Percentiles rank a stretch among this genome's conserved stretches.
phyloP scores from a whole-genome alignment of 2,888 invertebrate genomes.

The Heliconius charithonia region DNA sequence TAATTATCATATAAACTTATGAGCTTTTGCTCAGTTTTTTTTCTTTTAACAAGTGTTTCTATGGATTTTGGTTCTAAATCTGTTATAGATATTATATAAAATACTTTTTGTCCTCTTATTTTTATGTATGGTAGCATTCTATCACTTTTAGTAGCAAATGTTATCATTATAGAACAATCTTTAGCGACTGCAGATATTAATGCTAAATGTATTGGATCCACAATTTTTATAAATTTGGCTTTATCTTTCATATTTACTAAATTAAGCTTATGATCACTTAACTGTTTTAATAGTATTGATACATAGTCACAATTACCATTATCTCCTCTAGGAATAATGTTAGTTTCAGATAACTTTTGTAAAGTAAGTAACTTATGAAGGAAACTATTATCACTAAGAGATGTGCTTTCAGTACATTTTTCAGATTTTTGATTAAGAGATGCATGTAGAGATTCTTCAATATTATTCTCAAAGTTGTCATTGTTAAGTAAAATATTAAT shows the following conservation, averaged over 20 bases:
- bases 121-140: conserved; percentile 57
- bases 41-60: conserved; percentile 64
- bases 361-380: conserved; percentile 61
- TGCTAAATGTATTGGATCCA: conserved; percentile 57
- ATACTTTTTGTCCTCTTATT: conserved; percentile 67
- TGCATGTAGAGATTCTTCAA: conserved; percentile 44
- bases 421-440: conserved; percentile 30
- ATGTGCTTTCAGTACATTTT: conserved; percentile 53
- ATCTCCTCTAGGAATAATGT: conserved; percentile 43
- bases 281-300: conserved; percentile 54
- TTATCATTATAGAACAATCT: conserved; percentile 88
- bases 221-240: conserved; percentile 53
- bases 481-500: conserved; percentile 60
- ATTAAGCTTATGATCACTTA: conserved; percentile 56
- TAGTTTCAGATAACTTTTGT: conserved; percentile 63
- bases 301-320: conserved; percentile 60
- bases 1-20: conserved; percentile 60
- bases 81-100: conserved; percentile 84
- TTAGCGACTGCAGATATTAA: conserved; percentile 87
- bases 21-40: conserved; percentile 61
- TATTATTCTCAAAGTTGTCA: conserved; percentile 41
- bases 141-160: conserved; percentile 65
- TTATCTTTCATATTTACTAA: conserved; percentile 51
- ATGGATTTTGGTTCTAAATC: conserved; percentile 87
- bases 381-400: conserved; percentile 52